Conservation (phyloP, 2,888 invertebrate genomes). For the Athripsodes cinereus region DNA sequence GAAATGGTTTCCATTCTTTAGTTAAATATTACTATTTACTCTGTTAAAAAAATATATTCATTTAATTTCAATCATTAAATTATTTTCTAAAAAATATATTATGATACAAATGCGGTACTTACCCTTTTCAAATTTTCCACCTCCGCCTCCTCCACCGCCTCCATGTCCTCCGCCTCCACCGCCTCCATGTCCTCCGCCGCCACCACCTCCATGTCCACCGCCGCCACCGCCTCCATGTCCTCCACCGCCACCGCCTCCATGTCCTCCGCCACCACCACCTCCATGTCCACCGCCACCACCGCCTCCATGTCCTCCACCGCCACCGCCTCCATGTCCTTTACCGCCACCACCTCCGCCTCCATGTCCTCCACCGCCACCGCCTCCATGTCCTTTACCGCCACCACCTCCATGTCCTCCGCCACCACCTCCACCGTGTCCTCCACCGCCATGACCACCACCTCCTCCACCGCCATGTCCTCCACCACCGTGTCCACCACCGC, state of each 20-base stretch:
- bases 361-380: constrained; percentile 7
- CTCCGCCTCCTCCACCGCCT: constrained; percentile 9
- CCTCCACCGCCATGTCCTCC: constrained; percentile 1
- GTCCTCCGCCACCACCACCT: constrained; percentile 17
- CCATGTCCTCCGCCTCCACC: constrained; percentile 4
- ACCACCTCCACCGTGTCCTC: constrained; percentile 14
- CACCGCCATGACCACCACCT: constrained; percentile 9
- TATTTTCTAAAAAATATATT: not conserved
- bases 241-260: constrained; percentile 5
- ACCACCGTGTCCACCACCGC: constrained; percentile 6
- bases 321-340: constrained; percentile 3
- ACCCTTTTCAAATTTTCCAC: not conserved
- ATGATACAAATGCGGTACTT: not conserved
- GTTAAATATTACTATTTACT: too few relatives aligned
- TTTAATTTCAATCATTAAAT: too few relatives aligned
- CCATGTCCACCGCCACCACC: constrained; percentile 7
- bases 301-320: not conserved
- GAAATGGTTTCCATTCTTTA: too few relatives aligned
- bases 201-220: constrained; percentile 7
- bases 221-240: constrained; percentile 5
- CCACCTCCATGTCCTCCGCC: constrained; percentile 4
- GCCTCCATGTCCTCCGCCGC: constrained; percentile 1
- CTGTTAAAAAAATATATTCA: too few relatives aligned
- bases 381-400: not conserved
- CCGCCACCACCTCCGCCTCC: constrained; percentile 2